Evolutionary conservation across 2,113 vertebrate genomes (phyloP), one percentile per base, ranked within the genome.

Genomic region (Butorides virescens): DNA sequence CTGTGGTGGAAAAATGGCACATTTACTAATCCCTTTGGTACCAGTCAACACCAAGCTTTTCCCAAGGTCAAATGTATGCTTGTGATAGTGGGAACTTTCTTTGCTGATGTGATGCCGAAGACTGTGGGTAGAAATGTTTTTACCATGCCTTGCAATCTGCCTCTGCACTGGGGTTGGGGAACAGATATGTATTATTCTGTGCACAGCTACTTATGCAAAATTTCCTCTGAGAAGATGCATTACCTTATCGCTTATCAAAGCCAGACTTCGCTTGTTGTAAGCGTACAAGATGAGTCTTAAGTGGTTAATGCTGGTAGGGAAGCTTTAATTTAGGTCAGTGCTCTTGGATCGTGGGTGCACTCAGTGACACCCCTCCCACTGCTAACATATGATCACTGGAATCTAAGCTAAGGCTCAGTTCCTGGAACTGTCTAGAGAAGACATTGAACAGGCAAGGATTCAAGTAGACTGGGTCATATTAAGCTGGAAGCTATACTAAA

Each of bases 21-120:
- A 88, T 96, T 97, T 96, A 58, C 83, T 98, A 97, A 97, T 98
- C 97, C 97, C 97, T 98, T 97, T 97, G 97, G 96, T 97, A 95
- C 58, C 29, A 89, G 95, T 92, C 92, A 95, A 61, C 61, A 73
- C 53, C 76, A 82, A 90, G 73, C 88, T 97, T 96, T 93, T 95
- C 62, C 80, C 97, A 98, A 98, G 98, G 98, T 97, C 97, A 96
- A 91, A 80, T 5, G 4, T 30, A 2, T 2, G 5, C 11, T 30
- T 58, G 30, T 78, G 70, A 56, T 62, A 88, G 56, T 4, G 36
- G 55, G 63, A 93, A 46, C 29, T 88, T 95, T 65, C 23, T 87
- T 90, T 58, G 39, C 52, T 59, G 68, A 37, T 2, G 2, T 20
- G 56, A 26, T 84, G 50, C 20, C 27, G 52, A 79, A 79, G 65